These are phyloP conservation scores for Anadara kagoshimensis DNA, from an alignment of 1,140 invertebrate species.

Conservation along the genomic window DNA sequence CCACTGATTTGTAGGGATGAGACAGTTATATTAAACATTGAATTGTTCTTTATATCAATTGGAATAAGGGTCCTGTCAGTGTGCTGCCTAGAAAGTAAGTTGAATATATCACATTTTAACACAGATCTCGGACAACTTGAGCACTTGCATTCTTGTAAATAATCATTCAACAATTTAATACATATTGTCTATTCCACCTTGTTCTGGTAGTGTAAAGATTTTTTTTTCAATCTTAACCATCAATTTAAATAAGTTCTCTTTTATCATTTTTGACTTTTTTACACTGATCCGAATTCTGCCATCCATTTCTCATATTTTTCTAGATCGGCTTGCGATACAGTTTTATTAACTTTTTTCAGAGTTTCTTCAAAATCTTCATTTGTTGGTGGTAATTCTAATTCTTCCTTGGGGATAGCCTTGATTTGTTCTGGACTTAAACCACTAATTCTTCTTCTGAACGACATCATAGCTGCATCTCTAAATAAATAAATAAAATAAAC, in stretches of 20 bases:
- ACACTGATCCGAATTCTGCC: slow-evolving; percentile 92
- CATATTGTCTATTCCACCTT: slow-evolving; percentile 63
- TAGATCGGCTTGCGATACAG: slow-evolving; percentile 94
- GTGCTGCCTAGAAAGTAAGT: too few species aligned
- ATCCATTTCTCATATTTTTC: slow-evolving; percentile 99
- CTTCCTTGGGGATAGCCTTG: slow-evolving; percentile 92
- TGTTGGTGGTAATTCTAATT: slow-evolving; percentile 94
- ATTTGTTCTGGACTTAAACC: slow-evolving; percentile 97
- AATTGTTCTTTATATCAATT: too few species aligned
- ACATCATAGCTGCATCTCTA: slow-evolving; percentile 99
- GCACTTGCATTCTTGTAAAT: too few species aligned
- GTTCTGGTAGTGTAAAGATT: too few species aligned
- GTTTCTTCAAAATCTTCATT: slow-evolving; percentile 94
- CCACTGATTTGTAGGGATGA: too few species aligned
- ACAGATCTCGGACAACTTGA: too few species aligned
- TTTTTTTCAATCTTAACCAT: slow-evolving; percentile 73
- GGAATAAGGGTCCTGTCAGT: too few species aligned
- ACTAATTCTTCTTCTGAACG: slow-evolving; percentile 95
- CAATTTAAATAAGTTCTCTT: too few species aligned
- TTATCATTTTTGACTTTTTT: slow-evolving; percentile 2
- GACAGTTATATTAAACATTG: too few species aligned
- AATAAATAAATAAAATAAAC: slow-evolving; percentile 55
- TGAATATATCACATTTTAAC: too few species aligned
- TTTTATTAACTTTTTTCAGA: slow-evolving; percentile 95
- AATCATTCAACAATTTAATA: too few species aligned